A percentile compares a stretch with the other conserved stretches of the same genome.
Conservation (phyloP, 2,888 invertebrate genomes). For the Lamellibrachia satsuma region DNA sequence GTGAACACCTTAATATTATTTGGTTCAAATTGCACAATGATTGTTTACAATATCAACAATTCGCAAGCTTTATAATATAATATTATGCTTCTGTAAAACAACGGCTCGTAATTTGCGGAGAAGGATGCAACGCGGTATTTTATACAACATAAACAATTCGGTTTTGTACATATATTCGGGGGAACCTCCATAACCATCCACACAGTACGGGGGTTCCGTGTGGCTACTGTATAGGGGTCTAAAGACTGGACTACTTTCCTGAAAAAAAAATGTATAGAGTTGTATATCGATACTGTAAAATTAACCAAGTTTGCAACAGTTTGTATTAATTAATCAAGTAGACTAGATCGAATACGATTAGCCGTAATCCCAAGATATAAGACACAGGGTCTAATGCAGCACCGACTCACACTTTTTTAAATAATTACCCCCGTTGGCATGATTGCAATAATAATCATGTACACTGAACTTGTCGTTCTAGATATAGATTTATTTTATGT, state of each 20-base stretch:
- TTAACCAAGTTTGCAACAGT: not conserved
- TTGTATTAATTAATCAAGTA: not conserved
- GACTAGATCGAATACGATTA: not conserved
- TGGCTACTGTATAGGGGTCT: not conserved
- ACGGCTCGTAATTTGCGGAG: not conserved
- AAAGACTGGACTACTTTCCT: too few relatives aligned
- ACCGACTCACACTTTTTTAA: not conserved
- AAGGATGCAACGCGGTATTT: not conserved
- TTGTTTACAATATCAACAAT: slow-evolving; percentile 28
- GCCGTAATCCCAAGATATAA: not conserved
- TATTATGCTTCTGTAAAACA: not conserved
- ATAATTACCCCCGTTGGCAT: not conserved
- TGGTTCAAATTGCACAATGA: slow-evolving; percentile 17
- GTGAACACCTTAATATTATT: too few relatives aligned
- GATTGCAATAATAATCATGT: not conserved
- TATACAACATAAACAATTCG: not conserved
- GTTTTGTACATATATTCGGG: not conserved
- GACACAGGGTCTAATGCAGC: not conserved
- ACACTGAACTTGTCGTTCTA: not conserved
- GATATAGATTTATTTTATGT: not conserved
- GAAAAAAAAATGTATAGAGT: too few relatives aligned
- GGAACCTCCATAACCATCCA: not conserved
- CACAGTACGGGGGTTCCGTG: not conserved
- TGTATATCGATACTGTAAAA: too few relatives aligned
- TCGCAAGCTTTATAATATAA: slow-evolving; percentile 25